Evolutionary conservation across 1,140 invertebrate genomes (phyloP), one percentile per base, ranked within the genome.

Genomic region (Saccostrea echinata): DNA sequence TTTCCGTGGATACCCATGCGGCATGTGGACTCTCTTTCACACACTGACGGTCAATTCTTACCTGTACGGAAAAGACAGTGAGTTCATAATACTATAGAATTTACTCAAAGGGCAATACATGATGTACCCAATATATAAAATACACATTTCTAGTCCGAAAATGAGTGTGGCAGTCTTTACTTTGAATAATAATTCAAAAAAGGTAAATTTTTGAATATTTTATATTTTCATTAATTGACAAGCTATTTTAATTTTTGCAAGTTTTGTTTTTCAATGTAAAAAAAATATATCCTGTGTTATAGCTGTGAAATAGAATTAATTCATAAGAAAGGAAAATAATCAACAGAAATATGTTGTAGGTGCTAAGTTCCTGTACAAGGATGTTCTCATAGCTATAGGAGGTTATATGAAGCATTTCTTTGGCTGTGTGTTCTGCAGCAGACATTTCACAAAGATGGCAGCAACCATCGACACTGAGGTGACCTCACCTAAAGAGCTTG

Each of bases 1-100:
- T 76, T 96, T 94, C 90, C 96, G 99, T 81, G 98, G 98, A n/a
- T 99, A 98, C 94, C 97, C 98, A 0, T 99, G 99, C 95, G 97
- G 98, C 0, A 95, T 99, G 21, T 99, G 99, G 99, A 97, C 96
- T 55, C 95, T 99, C 87, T 99, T 99, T 94, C 99, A 99, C 93
- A 97, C 97, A 71, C 94, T 99, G 33, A 98, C 98, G 13, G 97
- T 99, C 0, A 97, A 97, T 68, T 91, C 95, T 30, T 97, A 97
- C 81, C 96, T 96, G 24, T 27, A 55, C n/a, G 85, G 85, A 4
- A 88, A 83, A 76, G 76, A 84, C 68, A 90, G 91, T 91, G 88
- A 88, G 89, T 91, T 43, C 12, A 30, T 11, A 33, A 27, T 11
- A 30, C 57, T 33, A 3, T 61, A 33, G 33, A 18, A 57, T 43